Conservation (phyloP, 2,888 invertebrate species). For the Punctoribates punctum region DNA sequence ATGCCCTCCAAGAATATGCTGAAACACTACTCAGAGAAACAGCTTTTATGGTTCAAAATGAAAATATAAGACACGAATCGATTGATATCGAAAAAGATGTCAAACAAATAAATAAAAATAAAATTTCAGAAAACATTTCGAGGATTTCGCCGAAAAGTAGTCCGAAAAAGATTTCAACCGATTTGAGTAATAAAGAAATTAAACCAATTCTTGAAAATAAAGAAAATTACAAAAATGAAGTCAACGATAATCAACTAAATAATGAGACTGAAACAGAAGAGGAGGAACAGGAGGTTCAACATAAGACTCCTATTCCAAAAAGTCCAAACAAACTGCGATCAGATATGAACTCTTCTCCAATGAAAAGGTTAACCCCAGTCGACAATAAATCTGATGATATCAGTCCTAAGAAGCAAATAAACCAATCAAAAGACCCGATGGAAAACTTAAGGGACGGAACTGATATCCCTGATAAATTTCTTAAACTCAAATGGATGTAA, state of each 20-base stretch:
- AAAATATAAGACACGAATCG: slow-evolving; percentile 17
- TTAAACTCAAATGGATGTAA: slow-evolving; percentile 37
- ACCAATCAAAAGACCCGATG: background rate
- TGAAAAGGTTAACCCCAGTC: no score
- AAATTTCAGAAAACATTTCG: background rate
- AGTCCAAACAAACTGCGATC: no score
- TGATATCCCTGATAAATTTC: slow-evolving; percentile 35
- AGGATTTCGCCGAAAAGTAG: background rate
- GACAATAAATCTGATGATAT: background rate
- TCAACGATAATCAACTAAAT: background rate
- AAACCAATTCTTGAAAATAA: background rate
- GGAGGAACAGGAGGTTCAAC: no score
- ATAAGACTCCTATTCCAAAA: no score
- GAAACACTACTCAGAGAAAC: slow-evolving; percentile 38
- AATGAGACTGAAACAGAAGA: no score
- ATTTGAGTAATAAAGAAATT: background rate
- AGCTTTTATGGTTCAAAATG: slow-evolving; percentile 33
- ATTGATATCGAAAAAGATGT: background rate
- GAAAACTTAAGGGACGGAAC: slow-evolving; percentile 22
- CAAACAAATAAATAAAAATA: background rate
- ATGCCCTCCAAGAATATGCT: slow-evolving; percentile 35
- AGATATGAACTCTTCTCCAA: no score
- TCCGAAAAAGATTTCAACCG: background rate
- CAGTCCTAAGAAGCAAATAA: background rate
- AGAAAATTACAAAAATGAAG: background rate